These are phyloP conservation scores for Pemphigus obesinymphae DNA, from an alignment of 1,140 invertebrate species.

Conservation along the genomic window DNA sequence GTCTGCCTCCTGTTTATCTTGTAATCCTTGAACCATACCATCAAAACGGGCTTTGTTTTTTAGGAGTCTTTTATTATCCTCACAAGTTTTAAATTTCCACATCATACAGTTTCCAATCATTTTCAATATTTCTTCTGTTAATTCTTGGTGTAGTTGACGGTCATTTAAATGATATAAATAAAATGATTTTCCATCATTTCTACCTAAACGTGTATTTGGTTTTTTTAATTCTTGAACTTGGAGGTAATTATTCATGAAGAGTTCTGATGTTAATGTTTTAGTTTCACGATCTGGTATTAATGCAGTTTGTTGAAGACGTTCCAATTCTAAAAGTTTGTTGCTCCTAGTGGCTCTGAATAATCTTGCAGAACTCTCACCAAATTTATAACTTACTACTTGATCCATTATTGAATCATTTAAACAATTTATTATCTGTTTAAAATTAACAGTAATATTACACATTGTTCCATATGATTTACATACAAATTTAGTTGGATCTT, in stretches of 20 bases:
- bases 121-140: constrained; percentile 31
- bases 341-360: constrained; percentile 19
- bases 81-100: constrained; percentile 37
- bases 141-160: constrained; percentile 31
- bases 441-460: constrained; percentile 37
- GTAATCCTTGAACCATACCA: constrained; percentile 32
- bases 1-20: constrained; percentile 30
- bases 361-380: constrained; percentile 32
- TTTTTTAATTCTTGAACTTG: constrained; percentile 34
- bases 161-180: constrained; percentile 38
- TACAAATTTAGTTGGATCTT: constrained; percentile 34
- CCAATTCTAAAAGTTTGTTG: constrained; percentile 29
- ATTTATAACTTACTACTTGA: constrained; percentile 32
- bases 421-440: constrained; percentile 31
- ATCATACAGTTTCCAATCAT: constrained; percentile 34
- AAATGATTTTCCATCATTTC: constrained; percentile 38
- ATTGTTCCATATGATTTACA: constrained; percentile 26
- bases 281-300: constrained; percentile 37
- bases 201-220: constrained; percentile 28
- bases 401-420: constrained; percentile 35
- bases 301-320: constrained; percentile 26
- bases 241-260: constrained; percentile 33
- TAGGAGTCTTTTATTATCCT: constrained; percentile 29
- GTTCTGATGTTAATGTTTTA: constrained; percentile 37
- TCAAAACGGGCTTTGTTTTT: constrained; percentile 37